Percentiles rank a stretch among this genome's conserved stretches.
phyloP scores from a whole-genome alignment of 2,113 vertebrate species.

The Neotragus pygmaeus region DNA sequence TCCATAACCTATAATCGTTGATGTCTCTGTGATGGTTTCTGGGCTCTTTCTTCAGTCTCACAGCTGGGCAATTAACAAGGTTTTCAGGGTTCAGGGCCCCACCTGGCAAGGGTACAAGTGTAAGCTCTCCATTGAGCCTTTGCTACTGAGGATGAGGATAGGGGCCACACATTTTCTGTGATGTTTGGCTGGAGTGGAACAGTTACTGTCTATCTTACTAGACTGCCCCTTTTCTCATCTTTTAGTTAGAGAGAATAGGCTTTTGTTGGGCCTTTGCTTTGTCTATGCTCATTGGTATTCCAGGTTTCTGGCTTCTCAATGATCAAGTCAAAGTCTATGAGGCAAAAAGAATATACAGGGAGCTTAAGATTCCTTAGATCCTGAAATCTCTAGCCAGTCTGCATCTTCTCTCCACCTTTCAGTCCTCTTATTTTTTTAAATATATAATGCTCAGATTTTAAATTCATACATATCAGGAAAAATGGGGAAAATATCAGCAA shows the following conservation, averaged over 20 bases:
- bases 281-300: background rate
- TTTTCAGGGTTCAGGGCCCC: background rate
- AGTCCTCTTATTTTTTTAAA: background rate
- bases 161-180: background rate
- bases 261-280: background rate
- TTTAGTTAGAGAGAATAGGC: background rate
- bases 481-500: background rate
- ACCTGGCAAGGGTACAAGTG: background rate
- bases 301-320: background rate
- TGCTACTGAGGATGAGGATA: background rate
- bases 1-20: background rate
- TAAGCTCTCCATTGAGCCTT: background rate
- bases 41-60: background rate
- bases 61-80: background rate
- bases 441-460: background rate
- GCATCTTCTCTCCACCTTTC: background rate
- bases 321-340: background rate
- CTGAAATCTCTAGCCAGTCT: background rate
- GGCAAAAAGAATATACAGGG: background rate
- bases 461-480: background rate
- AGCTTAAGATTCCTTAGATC: background rate
- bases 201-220: background rate
- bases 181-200: background rate
- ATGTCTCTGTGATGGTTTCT: background rate
- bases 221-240: background rate